These are phyloP conservation scores for Furcifer pardalis DNA, from an alignment of 2,797 vertebrate species.

Conservation along the genomic window DNA sequence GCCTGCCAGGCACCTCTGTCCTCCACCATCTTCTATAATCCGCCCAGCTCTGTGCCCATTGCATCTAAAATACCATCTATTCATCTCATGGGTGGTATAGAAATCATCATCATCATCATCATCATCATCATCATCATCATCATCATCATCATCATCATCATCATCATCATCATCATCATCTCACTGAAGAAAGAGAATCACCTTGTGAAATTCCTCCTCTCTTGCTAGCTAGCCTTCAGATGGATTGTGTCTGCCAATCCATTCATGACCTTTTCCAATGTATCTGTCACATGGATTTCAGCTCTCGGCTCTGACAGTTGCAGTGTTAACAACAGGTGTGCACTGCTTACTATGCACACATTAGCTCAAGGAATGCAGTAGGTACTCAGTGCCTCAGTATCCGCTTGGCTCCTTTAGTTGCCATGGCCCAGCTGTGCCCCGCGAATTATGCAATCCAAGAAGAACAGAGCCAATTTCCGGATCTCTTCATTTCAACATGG, in stretches of 20 bases:
- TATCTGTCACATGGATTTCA: neutral
- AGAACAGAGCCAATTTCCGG: neutral
- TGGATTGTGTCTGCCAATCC: neutral
- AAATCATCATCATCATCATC: too few relatives aligned
- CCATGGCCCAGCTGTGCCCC: neutral
- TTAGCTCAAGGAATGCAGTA: neutral
- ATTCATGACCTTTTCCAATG: neutral
- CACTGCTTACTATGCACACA: fast-evolving
- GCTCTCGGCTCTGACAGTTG: neutral
- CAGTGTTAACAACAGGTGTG: neutral
- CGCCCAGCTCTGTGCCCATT: too few relatives aligned
- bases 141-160: too few relatives aligned
- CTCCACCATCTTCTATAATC: too few relatives aligned
- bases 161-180: too few relatives aligned
- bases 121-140: too few relatives aligned
- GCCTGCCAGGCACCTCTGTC: too few relatives aligned
- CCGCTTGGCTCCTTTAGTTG: neutral
- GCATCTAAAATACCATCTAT: too few relatives aligned
- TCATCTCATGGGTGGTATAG: too few relatives aligned
- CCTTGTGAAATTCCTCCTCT: neutral
- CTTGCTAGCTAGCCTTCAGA: too few relatives aligned
- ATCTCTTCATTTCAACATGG: neutral
- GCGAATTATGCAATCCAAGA: neutral
- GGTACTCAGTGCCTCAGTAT: neutral
- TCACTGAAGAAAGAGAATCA: neutral